Percentiles rank a stretch among this genome's conserved stretches.
phyloP scores from a whole-genome alignment of 2,797 vertebrate genomes.

The Eulemur albifrons region DNA sequence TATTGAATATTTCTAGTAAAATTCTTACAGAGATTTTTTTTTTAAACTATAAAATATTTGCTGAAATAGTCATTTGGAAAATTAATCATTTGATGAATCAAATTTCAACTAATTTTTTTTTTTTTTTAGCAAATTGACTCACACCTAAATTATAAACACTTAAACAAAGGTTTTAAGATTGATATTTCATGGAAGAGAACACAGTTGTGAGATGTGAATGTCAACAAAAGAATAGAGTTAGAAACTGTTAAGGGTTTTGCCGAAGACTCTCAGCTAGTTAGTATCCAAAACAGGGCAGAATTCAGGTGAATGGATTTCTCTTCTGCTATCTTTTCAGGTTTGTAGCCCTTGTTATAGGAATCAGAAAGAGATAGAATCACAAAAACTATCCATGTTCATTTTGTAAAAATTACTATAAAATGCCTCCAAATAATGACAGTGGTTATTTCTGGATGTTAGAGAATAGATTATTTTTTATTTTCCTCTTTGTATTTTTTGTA shows the following conservation, averaged over 20 bases:
- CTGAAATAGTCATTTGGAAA: background rate
- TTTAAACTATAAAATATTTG: background rate
- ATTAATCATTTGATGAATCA: background rate
- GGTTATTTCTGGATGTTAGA: background rate
- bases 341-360: background rate
- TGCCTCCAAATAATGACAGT: background rate
- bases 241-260: background rate
- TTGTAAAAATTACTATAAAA: background rate
- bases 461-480: constrained; percentile 17
- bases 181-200: background rate
- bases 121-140: background rate
- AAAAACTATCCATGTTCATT: background rate
- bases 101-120: background rate
- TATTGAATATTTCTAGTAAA: background rate
- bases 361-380: background rate
- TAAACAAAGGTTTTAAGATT: background rate
- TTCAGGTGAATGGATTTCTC: background rate
- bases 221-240: background rate
- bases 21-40: background rate
- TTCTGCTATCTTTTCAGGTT: background rate
- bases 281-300: background rate
- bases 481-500: background rate
- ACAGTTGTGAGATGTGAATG: background rate
- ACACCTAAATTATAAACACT: background rate
- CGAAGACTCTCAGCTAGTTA: background rate